phyloP scores from a whole-genome alignment of 2,888 invertebrate genomes.

The Lottia gigantea region DNA sequence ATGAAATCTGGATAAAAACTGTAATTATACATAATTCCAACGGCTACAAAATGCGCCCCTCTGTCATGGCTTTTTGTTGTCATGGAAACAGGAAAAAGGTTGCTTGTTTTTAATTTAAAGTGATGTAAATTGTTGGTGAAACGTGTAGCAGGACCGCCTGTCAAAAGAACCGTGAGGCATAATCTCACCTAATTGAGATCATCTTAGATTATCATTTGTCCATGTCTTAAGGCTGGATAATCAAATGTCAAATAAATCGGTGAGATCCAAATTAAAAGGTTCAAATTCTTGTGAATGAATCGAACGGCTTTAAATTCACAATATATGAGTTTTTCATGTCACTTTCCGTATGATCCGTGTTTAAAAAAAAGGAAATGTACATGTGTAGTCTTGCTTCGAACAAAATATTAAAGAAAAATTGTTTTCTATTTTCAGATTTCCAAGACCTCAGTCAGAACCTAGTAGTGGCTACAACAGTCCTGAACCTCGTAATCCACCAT shows the following conservation, averaged over 20 bases:
- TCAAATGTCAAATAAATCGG: no score
- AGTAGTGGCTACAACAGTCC: constrained; percentile 33
- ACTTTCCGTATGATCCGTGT: no score
- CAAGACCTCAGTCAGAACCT: constrained; percentile 31
- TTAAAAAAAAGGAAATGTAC: no score
- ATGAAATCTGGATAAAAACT: background rate
- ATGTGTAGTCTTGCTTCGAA: no score
- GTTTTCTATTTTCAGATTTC: constrained; percentile 24
- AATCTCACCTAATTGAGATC: constrained; percentile 1
- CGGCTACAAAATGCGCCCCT: constrained; percentile 10
- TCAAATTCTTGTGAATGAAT: no score
- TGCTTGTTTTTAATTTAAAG: background rate
- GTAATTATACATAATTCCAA: constrained; percentile 7
- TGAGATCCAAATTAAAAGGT: no score
- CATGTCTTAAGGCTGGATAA: no score
- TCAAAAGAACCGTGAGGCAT: background rate
- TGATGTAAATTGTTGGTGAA: constrained; percentile 1
- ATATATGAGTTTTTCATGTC: no score
- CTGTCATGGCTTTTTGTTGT: constrained; percentile 26
- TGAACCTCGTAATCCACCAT: constrained; percentile 26
- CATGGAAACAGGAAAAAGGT: constrained; percentile 22
- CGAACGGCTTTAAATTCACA: no score
- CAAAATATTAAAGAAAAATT: no score
- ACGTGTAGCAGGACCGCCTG: background rate
- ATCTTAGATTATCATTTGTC: background rate